Evolutionary conservation across 2,797 vertebrate species (phyloP), one percentile per base, ranked within the genome.

Genomic region (Semaprochilodus insignis): DNA sequence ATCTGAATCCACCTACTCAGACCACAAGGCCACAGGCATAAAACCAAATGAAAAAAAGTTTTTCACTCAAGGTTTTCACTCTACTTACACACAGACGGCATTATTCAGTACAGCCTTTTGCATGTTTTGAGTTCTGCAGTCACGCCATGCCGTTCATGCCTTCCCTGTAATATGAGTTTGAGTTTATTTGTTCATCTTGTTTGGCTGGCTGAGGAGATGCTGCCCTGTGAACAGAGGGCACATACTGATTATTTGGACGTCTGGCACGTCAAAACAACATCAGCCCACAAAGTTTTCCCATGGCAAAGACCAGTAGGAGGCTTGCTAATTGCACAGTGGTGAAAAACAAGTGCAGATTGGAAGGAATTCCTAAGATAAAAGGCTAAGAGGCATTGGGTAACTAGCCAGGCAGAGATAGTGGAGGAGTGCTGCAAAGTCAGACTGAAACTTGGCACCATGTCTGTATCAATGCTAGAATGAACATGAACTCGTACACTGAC

Each of bases 151-250:
- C 78, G 83, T 90, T 87, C 87, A 85, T 88, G 82, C 90, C 54
- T 85, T n/a, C 54, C 81, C 48, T 76, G 74, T 31, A 48, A 73
- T 83, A 81, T 85, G 48, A 76, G 77, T 31, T 77, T 74, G 52
- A 15, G 0, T 74, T 60, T 71, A 88, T 74, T 83, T 86, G 85
- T 87, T 44, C 60, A 27, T 85, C 27, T 85, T 89, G 21, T 83
- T 87, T 89, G 88, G 88, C 89, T 80, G 77, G 78, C 74, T 77
- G 82, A 31, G 70, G 74, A 76, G 66, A 54, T 82, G 81, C 72
- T 89, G 87, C 88, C 90, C 89, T 94, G 93, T 93, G 93, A 94
- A 91, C 90, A 83, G 71, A 81, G 77, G 60, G 80, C 55, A 85
- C 83, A 84, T 83, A 89, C 83, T 77, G 34, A 81, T 82, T 81